Evolutionary conservation across 2,888 invertebrate genomes (phyloP).

Genomic region (Stramonita haemastoma): DNA sequence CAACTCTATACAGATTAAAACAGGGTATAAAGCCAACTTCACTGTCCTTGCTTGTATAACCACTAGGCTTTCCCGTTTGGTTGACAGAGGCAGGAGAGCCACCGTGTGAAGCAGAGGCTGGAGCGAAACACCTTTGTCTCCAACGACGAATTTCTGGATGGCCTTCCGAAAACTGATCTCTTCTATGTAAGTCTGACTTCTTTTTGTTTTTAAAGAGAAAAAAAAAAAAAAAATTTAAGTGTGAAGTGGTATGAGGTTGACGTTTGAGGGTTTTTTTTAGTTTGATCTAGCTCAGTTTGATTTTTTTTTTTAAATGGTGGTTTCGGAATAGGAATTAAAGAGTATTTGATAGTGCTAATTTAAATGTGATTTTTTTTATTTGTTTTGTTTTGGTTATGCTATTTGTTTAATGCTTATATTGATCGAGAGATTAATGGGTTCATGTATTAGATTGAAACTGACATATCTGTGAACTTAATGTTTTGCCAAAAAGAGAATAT

Average conservation of each 20-base stretch:
- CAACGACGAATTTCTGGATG: conserved; percentile 53
- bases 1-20: too few relatives aligned
- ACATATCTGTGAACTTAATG: too few relatives aligned
- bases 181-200: conserved; percentile 58
- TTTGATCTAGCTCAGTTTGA: background rate
- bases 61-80: too few relatives aligned
- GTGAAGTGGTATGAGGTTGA: background rate
- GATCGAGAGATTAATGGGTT: background rate
- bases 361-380: too few relatives aligned
- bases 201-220: too few relatives aligned
- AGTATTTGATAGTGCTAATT: too few relatives aligned
- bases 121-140: conserved; percentile 55
- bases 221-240: too few relatives aligned
- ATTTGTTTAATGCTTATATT: background rate
- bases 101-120: conserved; percentile 48
- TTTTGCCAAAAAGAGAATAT: too few relatives aligned
- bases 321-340: background rate
- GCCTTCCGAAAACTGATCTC: conserved; percentile 64
- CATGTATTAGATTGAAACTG: background rate
- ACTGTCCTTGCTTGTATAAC: too few relatives aligned
- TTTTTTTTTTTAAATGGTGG: background rate
- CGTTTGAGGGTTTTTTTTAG: background rate
- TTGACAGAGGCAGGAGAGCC: conserved; percentile 48
- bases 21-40: too few relatives aligned
- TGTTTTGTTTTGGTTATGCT: too few relatives aligned